Evolutionary conservation across 2,797 vertebrate species (phyloP).

Genomic region (Neosilurus mollespiculum): DNA sequence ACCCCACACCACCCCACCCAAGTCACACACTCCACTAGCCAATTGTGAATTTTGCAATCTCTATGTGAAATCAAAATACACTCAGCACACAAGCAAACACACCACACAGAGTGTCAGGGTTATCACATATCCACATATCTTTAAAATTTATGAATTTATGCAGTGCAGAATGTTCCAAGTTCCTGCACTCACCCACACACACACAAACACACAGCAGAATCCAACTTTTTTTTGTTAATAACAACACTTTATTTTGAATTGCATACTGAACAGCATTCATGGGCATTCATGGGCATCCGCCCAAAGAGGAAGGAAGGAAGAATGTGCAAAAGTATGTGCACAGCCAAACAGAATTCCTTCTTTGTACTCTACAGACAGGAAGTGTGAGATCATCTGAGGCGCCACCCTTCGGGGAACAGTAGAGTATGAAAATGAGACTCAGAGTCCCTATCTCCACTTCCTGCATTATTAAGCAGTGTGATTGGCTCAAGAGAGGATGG

Average conservation of each 20-base stretch:
- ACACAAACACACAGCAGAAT: not conserved
- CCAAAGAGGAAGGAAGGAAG: not conserved
- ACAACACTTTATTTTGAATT: slow-evolving; percentile 14
- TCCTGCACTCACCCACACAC: not conserved
- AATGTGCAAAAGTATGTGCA: not conserved
- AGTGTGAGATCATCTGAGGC: not conserved
- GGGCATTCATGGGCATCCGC: not conserved
- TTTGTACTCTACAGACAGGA: slow-evolving; percentile 33
- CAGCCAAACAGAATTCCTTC: slow-evolving; percentile 14
- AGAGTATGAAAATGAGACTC: slow-evolving; percentile 25
- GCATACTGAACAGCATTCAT: not conserved
- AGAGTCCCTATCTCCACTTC: slow-evolving; percentile 9
- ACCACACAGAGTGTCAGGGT: not conserved
- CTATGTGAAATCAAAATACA: not conserved
- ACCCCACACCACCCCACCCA: not conserved
- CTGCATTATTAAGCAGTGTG: slow-evolving; percentile 41
- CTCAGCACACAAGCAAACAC: not conserved
- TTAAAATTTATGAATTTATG: not conserved
- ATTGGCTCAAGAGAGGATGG: not conserved
- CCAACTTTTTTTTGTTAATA: slow-evolving; percentile 26
- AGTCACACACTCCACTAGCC: slow-evolving; percentile 9
- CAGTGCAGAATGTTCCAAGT: not conserved
- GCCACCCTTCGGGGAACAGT: slow-evolving; percentile 20
- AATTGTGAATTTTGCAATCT: slow-evolving; percentile 2
- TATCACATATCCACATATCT: not conserved